phyloP scores from a whole-genome alignment of 2,888 invertebrate genomes.

The Troides helena region DNA sequence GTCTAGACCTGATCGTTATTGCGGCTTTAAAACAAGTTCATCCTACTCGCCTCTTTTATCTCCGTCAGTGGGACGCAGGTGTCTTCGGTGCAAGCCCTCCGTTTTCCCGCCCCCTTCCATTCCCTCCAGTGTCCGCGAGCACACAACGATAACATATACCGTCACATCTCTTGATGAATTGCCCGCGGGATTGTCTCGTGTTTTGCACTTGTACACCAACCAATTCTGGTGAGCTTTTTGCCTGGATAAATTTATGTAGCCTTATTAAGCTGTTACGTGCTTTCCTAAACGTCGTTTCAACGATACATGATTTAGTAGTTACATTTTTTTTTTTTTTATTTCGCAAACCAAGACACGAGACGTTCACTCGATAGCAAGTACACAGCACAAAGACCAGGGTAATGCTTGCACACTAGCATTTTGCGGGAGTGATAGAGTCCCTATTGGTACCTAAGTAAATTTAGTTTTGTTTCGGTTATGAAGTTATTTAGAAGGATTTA shows the following conservation, averaged over 20 bases:
- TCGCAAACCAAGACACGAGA: too few species aligned
- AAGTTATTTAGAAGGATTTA: too few species aligned
- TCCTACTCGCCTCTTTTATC: constrained; percentile 57
- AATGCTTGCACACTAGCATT: constrained; percentile 2
- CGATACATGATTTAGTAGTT: neutral
- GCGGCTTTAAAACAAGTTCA: constrained; percentile 61
- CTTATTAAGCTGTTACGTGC: constrained; percentile 22
- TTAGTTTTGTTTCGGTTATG: too few species aligned
- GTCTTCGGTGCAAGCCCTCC: constrained; percentile 45
- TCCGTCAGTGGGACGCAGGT: constrained; percentile 63
- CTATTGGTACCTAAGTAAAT: too few species aligned
- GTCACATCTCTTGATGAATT: constrained; percentile 74
- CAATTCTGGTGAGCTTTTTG: constrained; percentile 24
- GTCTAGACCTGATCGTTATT: constrained; percentile 61
- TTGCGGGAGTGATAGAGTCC: too few species aligned
- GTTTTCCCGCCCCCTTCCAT: constrained; percentile 31
- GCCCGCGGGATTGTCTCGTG: constrained; percentile 68
- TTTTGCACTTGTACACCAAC: constrained; percentile 45
- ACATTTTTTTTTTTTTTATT: constrained; percentile 15
- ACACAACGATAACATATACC: constrained; percentile 61
- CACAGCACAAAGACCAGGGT: neutral
- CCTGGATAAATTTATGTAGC: constrained; percentile 18
- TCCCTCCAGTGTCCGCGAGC: constrained; percentile 36
- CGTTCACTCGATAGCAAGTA: too few species aligned
- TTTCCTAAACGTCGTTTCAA: constrained; percentile 11